Base-by-base conservation (phyloP, 2,888 invertebrate species). In the Brenthis daphne region DNA sequence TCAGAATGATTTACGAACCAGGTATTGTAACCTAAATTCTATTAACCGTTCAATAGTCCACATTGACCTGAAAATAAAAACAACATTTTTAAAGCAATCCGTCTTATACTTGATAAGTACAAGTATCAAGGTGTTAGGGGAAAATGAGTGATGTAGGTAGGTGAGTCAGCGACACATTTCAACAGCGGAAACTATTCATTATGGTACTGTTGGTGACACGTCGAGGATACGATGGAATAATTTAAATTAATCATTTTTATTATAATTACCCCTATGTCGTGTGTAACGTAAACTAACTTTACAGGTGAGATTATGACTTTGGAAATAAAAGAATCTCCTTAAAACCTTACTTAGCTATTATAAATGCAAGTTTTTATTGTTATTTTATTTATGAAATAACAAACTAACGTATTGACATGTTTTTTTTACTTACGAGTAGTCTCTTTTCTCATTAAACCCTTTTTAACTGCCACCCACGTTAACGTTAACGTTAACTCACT, bases 181-280 rank as follows among this genome's bases (percentile, higher is more conserved):
- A 84, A 73, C 85, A 73, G 67, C 85, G 87, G 89, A 88, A 88
- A 81, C 81, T 80, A 87, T 88, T 84, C 83, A 82, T 89, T 87
- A 88, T 78, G 80, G 79, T 82, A 79, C 53, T 82, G 84, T 83
- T 80, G 73, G 75, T 61, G 67, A 61, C 67, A 67, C 29, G n/a
- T 60, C 6, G n/a, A 55, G 29, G 33, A 50, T 50, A 56, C 33
- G 20, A 37, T 16, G 37, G 63, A 63, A 63, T 37, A 53, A 53
- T 63, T 51, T 33, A 51, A 53, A 20, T 51, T 60, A 50, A 60
- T 53, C 20, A 20, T 53, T 14, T 20, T 37, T 43, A 33, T 63
- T 37, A 14, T 24, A 6, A 8, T 58, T 48, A 24, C 6, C 8
- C n/a, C 6, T 11, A 13, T 47, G 47, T 43, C 11, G 37, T 43